These are phyloP conservation scores for Cancer borealis DNA, from an alignment of 2,888 invertebrate species.

Conservation along the genomic window DNA sequence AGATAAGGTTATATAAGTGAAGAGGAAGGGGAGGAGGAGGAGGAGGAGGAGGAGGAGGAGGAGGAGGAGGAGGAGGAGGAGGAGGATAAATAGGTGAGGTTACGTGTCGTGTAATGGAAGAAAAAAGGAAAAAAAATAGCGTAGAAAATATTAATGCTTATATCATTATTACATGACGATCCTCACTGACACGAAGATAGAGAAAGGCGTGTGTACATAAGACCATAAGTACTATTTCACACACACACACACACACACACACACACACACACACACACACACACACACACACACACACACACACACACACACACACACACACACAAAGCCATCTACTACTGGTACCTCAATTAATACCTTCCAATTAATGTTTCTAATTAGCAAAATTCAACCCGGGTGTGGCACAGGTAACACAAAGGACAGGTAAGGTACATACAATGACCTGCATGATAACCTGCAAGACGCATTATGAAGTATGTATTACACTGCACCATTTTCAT, in stretches of 20 bases:
- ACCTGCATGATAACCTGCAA: background rate
- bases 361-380: background rate
- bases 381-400: background rate
- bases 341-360: background rate
- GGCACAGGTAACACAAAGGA: too few species aligned
- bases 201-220: background rate
- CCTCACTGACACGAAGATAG: background rate
- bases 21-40: too few species aligned
- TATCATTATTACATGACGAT: background rate
- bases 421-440: too few species aligned
- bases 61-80: background rate
- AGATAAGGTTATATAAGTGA: too few species aligned
- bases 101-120: background rate
- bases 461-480: background rate
- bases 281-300: constrained; percentile 1
- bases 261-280: background rate
- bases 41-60: background rate
- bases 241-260: too few species aligned
- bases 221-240: background rate
- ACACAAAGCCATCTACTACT: background rate
- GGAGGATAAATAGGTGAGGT: background rate
- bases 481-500: background rate
- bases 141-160: background rate
- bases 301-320: constrained; percentile 37
- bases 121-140: background rate